Percentiles rank a stretch among this genome's conserved stretches.
These are phyloP conservation scores for Trematomus loennbergii DNA, from an alignment of 2,113 vertebrate genomes.

Conservation along the genomic window DNA sequence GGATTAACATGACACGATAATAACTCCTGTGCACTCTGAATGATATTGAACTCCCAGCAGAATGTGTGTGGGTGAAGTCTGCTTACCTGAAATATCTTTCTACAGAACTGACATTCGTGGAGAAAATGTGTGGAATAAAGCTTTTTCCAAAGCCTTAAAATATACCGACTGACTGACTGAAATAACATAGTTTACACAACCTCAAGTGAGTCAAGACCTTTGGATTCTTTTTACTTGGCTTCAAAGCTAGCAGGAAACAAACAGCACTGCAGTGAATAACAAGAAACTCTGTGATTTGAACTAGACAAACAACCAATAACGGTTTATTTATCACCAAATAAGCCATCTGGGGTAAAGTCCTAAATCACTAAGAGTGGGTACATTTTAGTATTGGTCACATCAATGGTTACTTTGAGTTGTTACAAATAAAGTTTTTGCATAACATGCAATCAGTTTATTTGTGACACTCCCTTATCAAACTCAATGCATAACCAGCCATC, in stretches of 20 bases:
- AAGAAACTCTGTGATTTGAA: not conserved
- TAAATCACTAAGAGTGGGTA: not conserved
- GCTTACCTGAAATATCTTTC: not conserved
- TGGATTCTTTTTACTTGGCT: not conserved
- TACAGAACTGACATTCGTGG: not conserved
- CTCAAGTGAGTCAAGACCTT: conserved; percentile 1
- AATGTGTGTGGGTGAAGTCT: not conserved
- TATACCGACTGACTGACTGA: not conserved
- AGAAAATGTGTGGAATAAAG: not conserved
- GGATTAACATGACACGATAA: not conserved
- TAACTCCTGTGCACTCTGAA: not conserved
- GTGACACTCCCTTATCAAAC: too few species aligned
- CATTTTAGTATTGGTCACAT: conserved; percentile 8
- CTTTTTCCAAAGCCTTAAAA: not conserved
- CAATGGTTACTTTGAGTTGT: too few species aligned
- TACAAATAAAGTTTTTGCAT: too few species aligned
- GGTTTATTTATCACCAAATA: not conserved
- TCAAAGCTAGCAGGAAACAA: not conserved
- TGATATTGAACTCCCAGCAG: not conserved
- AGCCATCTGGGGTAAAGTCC: not conserved
- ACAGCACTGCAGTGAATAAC: not conserved
- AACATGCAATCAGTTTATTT: too few species aligned
- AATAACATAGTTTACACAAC: not conserved
- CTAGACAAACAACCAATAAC: not conserved
- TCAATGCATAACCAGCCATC: too few species aligned